A percentile compares a stretch with the other conserved stretches of the same genome.
Evolutionary conservation across 1,140 invertebrate genomes (phyloP).

Genomic region (Drosophila rhopaloa): DNA sequence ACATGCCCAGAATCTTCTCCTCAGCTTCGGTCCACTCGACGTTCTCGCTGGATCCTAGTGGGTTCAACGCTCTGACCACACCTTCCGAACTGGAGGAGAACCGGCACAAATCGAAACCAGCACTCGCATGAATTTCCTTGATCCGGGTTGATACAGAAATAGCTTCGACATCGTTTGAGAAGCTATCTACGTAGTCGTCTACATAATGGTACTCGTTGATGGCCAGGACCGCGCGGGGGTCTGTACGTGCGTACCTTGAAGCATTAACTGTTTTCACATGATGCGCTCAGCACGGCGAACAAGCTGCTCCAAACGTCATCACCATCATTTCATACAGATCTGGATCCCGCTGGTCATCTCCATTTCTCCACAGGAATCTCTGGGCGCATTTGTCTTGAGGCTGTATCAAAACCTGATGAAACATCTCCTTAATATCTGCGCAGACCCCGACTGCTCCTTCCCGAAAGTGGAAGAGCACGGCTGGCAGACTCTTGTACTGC

Average conservation of each 20-base stretch:
- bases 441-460: too few species aligned
- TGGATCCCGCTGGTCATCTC: too few species aligned
- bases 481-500: too few species aligned
- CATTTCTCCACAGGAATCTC: too few species aligned
- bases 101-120: neutral
- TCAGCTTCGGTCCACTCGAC: neutral
- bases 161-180: neutral
- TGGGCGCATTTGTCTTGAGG: too few species aligned
- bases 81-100: neutral
- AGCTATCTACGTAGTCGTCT: neutral
- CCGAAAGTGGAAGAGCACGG: too few species aligned
- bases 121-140: neutral
- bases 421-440: too few species aligned
- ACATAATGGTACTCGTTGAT: neutral
- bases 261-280: neutral
- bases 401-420: too few species aligned
- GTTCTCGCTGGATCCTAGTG: neutral
- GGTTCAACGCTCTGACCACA: neutral
- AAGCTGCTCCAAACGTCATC: neutral
- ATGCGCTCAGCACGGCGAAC: neutral
- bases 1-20: slow-evolving; percentile 4
- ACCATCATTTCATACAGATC: neutral
- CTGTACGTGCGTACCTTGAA: neutral
- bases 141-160: neutral
- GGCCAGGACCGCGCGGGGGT: neutral